phyloP scores from a whole-genome alignment of 2,113 vertebrate genomes.

The Lampris megalopsis region DNA sequence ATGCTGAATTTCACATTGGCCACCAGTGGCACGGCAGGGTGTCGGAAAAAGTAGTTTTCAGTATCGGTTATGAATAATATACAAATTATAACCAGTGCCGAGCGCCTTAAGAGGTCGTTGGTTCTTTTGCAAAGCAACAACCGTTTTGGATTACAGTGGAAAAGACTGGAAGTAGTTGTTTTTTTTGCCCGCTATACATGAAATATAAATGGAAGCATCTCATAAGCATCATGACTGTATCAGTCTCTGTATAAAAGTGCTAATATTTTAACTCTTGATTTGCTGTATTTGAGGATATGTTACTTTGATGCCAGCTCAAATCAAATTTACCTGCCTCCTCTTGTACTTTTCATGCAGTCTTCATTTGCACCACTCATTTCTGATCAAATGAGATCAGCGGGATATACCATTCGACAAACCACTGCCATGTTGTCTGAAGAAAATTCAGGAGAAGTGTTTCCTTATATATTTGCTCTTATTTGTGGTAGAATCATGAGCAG shows the following conservation, averaged over 20 bases:
- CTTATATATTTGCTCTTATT: conserved; percentile 55
- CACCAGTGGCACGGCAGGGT: conserved; percentile 42
- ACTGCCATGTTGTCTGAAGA: conserved; percentile 20
- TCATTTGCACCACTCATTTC: not conserved
- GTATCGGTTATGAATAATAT: conserved; percentile 54
- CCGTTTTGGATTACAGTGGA: conserved; percentile 29
- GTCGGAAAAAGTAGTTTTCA: conserved; percentile 33
- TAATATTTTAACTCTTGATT: not conserved
- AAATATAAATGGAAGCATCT: no score
- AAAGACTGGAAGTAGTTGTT: no score
- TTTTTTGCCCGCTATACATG: no score
- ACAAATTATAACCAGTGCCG: conserved; percentile 46
- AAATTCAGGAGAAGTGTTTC: conserved; percentile 55
- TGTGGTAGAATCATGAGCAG: conserved; percentile 45
- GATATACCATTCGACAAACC: conserved; percentile 19
- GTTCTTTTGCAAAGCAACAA: conserved; percentile 64
- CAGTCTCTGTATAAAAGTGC: not conserved
- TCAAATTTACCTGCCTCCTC: conserved; percentile 13
- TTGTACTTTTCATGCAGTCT: not conserved
- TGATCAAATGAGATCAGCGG: conserved; percentile 23
- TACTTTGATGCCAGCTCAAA: not conserved
- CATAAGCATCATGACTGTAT: not conserved
- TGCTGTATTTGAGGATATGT: conserved; percentile 2
- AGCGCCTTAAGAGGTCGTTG: conserved; percentile 41
- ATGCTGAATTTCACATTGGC: conserved; percentile 34